These are phyloP conservation scores for Lasioglossum marginatum DNA, from an alignment of 2,888 invertebrate species.

Conservation along the genomic window DNA sequence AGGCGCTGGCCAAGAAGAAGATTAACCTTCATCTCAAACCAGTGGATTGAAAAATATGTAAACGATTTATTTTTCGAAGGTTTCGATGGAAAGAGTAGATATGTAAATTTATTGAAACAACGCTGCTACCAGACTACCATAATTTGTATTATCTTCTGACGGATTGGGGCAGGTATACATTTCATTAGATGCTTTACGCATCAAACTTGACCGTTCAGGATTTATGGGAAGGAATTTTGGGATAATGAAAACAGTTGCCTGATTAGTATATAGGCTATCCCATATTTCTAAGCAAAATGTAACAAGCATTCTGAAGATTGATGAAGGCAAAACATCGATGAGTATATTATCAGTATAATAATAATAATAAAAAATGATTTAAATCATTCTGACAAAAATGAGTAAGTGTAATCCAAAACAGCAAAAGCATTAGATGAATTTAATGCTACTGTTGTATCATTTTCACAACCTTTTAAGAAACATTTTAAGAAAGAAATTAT, in stretches of 20 bases:
- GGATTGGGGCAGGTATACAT: background rate
- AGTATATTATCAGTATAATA: no score
- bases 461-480: no score
- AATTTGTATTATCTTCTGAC: background rate
- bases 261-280: background rate
- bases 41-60: no score
- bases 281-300: background rate
- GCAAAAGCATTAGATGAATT: no score
- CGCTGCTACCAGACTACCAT: background rate
- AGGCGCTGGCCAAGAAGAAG: no score
- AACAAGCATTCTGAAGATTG: background rate
- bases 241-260: conserved; percentile 5
- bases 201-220: background rate
- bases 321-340: background rate
- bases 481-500: no score
- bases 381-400: no score
- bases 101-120: background rate
- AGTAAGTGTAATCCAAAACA: no score
- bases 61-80: background rate
- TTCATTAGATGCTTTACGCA: background rate
- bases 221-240: background rate
- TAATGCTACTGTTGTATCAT: no score
- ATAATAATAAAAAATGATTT: no score
- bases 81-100: background rate
- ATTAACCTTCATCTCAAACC: no score